Conservation (phyloP, 2,113 vertebrate genomes). For the Notechis scutatus region DNA sequence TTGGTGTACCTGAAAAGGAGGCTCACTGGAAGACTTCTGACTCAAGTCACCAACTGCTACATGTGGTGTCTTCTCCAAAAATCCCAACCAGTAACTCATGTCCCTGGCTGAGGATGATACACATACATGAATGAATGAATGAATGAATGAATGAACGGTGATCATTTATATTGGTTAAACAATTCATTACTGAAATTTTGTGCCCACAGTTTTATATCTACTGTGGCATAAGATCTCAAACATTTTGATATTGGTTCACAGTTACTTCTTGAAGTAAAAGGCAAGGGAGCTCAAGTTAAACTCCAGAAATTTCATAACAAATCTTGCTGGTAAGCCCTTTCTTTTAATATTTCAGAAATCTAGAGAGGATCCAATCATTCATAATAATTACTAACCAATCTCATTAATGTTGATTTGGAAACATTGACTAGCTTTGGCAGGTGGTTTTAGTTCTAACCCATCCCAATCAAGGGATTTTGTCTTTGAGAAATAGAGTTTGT, state of each 20-base stretch:
- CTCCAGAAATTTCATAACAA: not conserved
- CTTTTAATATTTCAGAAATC: not conserved
- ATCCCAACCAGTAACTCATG: not conserved
- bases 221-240: not conserved
- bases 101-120: not conserved
- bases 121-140: not conserved
- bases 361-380: not conserved
- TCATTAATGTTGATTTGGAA: not conserved
- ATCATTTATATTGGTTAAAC: not conserved
- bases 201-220: not conserved
- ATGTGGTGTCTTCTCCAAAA: not conserved
- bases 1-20: not conserved
- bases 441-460: not conserved
- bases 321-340: not conserved
- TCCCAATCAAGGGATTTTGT: not conserved
- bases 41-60: not conserved
- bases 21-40: not conserved
- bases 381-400: not conserved
- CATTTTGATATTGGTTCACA: not conserved
- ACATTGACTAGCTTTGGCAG: not conserved
- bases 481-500: not conserved
- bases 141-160: not conserved
- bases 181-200: not conserved
- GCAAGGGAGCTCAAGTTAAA: not conserved
- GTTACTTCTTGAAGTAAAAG: not conserved